Conservation (phyloP, 2,113 vertebrate genomes). For the Myiagra hebetior region DNA sequence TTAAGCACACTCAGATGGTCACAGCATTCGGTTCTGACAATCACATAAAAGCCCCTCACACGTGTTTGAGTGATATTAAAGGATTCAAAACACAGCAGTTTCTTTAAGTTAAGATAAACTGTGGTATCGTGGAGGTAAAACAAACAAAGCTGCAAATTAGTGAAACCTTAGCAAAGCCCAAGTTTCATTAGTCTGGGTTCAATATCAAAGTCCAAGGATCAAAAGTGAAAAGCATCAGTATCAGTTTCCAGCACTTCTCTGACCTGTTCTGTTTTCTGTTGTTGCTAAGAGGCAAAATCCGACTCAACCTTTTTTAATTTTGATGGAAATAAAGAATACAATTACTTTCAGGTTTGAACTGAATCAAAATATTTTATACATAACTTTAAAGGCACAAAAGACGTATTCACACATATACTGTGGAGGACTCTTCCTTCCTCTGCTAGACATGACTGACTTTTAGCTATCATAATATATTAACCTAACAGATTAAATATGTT, state of each 20-base stretch:
- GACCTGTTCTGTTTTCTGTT: constrained; percentile 61
- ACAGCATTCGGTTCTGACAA: constrained; percentile 28
- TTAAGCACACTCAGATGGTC: constrained; percentile 27
- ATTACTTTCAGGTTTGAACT: constrained; percentile 73
- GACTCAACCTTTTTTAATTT: constrained; percentile 56
- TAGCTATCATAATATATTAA: constrained; percentile 80
- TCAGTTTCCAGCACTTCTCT: constrained; percentile 54
- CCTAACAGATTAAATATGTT: constrained; percentile 82
- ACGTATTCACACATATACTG: constrained; percentile 62
- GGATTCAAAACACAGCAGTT: neutral
- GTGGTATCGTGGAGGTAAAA: neutral
- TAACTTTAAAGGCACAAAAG: constrained; percentile 83
- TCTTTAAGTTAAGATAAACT: neutral
- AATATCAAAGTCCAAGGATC: neutral
- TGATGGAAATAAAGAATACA: constrained; percentile 53
- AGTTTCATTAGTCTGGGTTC: neutral
- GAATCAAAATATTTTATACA: constrained; percentile 76
- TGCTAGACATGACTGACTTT: constrained; percentile 77
- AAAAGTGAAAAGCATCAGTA: constrained; percentile 49
- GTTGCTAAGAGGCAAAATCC: constrained; percentile 24
- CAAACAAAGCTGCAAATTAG: neutral
- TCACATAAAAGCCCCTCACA: neutral
- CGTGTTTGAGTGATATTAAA: neutral
- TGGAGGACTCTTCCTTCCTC: constrained; percentile 75
- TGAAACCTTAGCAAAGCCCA: neutral